Evolutionary conservation across 1,140 invertebrate species (phyloP).

Genomic region (Drosophila bifasciata): DNA sequence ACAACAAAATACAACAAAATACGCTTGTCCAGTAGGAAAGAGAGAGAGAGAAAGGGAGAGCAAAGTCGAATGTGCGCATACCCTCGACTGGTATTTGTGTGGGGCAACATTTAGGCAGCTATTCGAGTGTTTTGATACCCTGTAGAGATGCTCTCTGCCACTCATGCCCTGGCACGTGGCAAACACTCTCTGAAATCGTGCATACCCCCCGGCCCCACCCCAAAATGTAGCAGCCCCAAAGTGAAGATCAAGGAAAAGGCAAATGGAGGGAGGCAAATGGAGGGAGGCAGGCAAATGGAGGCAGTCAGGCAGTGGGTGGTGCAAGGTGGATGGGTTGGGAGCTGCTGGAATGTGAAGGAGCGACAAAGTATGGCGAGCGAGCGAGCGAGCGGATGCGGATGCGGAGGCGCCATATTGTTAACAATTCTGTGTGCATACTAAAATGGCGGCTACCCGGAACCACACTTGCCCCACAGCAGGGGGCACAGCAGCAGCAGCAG

Average conservation of each 20-base stretch:
- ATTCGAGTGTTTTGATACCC: background rate
- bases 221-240: slow-evolving; percentile 3
- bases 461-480: slow-evolving; percentile 1
- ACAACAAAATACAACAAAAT: background rate
- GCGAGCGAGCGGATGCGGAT: no score
- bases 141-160: background rate
- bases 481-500: no score
- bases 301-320: slow-evolving; percentile 3
- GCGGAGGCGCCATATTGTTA: slow-evolving; percentile 57
- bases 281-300: background rate
- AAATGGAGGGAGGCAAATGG: slow-evolving; percentile 19
- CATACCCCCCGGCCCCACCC: slow-evolving; percentile 5
- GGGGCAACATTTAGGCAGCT: no score
- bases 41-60: slow-evolving; percentile 5
- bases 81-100: background rate
- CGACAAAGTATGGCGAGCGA: slow-evolving; percentile 50
- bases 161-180: no score
- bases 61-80: slow-evolving; percentile 8
- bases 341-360: background rate
- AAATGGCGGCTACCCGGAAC: slow-evolving; percentile 27
- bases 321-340: background rate
- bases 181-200: slow-evolving; percentile 14
- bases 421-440: slow-evolving; percentile 63
- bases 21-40: slow-evolving; percentile 11
- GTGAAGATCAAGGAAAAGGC: slow-evolving; percentile 22